phyloP scores from a whole-genome alignment of 2,888 invertebrate species.

The Melinaea marsaeus region DNA sequence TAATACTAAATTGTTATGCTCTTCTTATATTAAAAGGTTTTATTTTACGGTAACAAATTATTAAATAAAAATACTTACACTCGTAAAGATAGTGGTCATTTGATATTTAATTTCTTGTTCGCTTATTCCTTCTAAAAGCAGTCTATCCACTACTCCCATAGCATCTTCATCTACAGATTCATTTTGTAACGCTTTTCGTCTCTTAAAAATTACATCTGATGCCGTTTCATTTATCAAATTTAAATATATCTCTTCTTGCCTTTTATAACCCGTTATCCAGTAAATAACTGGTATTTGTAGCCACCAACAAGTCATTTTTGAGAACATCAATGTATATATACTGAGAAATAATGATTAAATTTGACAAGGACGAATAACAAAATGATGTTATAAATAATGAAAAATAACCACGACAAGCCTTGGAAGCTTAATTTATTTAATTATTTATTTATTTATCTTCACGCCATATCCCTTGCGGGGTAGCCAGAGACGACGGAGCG shows the following conservation, averaged over 20 bases:
- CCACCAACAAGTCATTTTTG: conserved; percentile 62
- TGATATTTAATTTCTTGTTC: conserved; percentile 51
- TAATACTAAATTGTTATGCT: no score
- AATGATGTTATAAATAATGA: no score
- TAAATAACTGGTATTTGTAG: conserved; percentile 54
- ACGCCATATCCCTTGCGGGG: no score
- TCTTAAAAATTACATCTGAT: conserved; percentile 46
- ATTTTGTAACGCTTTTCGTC: conserved; percentile 39
- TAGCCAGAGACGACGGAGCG: no score
- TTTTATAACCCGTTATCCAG: conserved; percentile 46
- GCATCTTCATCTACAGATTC: conserved; percentile 37
- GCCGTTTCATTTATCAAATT: conserved; percentile 43
- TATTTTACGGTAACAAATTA: background rate
- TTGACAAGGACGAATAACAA: no score
- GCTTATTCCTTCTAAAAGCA: conserved; percentile 47
- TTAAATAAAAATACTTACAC: conserved; percentile 43
- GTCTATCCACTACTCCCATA: conserved; percentile 54
- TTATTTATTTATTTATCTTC: no score
- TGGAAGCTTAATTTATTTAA: no score
- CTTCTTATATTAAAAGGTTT: no score
- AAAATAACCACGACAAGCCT: no score
- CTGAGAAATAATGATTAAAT: conserved; percentile 35
- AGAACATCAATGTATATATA: conserved; percentile 50
- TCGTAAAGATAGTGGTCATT: conserved; percentile 56
- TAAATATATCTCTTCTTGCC: conserved; percentile 36